Evolutionary conservation across 2,113 vertebrate genomes (phyloP), one percentile per base, ranked within the genome.

Genomic region (Ophthalmolycus amberensis): DNA sequence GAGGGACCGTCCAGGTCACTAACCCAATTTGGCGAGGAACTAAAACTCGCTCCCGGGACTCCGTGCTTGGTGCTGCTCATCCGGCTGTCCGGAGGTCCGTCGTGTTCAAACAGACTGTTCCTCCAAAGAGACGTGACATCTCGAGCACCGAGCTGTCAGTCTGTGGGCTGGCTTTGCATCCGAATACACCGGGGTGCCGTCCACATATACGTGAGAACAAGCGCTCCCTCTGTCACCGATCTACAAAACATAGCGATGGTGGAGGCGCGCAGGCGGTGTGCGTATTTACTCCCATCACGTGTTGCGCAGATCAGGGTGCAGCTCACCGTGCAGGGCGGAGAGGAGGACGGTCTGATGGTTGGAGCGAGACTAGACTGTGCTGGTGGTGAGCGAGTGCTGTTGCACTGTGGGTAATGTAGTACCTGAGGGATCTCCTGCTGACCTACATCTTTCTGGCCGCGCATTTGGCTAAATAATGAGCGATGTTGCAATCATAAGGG

Each of bases 321-420:
- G 71, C 59, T 48, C 52, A 3, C 16, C n/a, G 77, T n/a, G 38
- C 46, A 58, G 80, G 77, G 72, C 34, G 74, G 70, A 75, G 62
- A 70, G 64, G 37, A 68, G 82, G 73, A 54, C 22, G 54, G 65
- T 29, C 56, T 71, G 60, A 60, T 16, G 58, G 14, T 46, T 44
- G 73, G 75, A 84, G 69, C 74, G 12, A 63, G 78, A 79, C 90
- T 79, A 66, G 78, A 77, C 90, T 75, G 70, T 82, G 82, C 74
- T 37, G 86, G 90, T 88, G 88, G 91, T 78, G 71, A 82, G 81
- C 29, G 37, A 62, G 75, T 32, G 14, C 27, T 6, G 59, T 42
- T 81, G 95, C 86, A 94, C 68, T 84, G 62, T 96, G 95, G 95
- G 94, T 89, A 92, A 77, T 93, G 93, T 85, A 93, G 95, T 94